Evolutionary conservation across 64 coral and sea anemone species (phyloP).

Genomic region (Montipora foliosa): DNA sequence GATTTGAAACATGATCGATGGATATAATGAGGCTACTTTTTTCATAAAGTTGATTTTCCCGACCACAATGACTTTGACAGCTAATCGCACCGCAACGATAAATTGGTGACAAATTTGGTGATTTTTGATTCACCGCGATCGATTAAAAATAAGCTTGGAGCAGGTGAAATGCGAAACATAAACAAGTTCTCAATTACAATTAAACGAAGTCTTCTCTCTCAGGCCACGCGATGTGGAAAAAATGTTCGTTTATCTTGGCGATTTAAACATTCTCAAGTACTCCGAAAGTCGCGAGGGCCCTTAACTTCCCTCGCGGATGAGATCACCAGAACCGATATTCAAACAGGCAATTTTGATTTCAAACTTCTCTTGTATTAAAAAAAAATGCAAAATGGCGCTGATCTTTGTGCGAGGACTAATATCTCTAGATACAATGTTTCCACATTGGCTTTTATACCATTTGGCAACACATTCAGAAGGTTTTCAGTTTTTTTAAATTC

Average conservation of each 20-base stretch:
- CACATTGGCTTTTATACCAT: too few relatives aligned
- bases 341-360: not conserved
- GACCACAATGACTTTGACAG: not conserved
- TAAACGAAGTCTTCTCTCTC: not conserved
- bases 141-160: conserved; percentile 12
- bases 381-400: too few relatives aligned
- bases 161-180: conserved; percentile 4
- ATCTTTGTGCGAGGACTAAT: too few relatives aligned
- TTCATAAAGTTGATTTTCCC: too few relatives aligned
- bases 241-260: not conserved
- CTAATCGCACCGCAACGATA: not conserved
- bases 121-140: not conserved
- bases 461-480: too few relatives aligned
- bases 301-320: not conserved
- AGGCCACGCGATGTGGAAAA: not conserved
- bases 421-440: too few relatives aligned
- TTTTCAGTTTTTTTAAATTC: too few relatives aligned
- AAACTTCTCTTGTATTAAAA: not conserved
- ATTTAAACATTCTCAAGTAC: not conserved
- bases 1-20: too few relatives aligned
- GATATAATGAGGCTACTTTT: too few relatives aligned
- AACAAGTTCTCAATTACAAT: conserved; percentile 36
- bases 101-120: conserved; percentile 10
- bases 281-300: not conserved
- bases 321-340: not conserved